A percentile compares a stretch with the other conserved stretches of the same genome.
Conservation (phyloP, 2,113 vertebrate genomes). For the Rhea americana region DNA sequence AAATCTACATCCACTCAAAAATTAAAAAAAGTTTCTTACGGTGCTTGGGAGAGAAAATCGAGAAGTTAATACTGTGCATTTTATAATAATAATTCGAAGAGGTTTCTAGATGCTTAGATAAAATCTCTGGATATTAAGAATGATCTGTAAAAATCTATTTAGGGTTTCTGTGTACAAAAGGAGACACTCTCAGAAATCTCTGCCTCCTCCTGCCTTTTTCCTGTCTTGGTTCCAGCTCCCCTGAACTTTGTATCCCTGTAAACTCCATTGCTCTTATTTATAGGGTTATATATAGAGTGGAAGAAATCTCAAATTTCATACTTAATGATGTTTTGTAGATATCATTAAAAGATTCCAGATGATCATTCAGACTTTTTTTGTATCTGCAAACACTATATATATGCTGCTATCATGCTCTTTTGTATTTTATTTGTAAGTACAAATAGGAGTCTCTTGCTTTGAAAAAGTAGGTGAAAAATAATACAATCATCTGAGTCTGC, state of each 20-base stretch:
- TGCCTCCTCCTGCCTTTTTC: background rate
- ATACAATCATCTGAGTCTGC: background rate
- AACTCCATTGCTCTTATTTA: background rate
- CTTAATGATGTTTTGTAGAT: background rate
- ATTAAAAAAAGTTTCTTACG: slow-evolving; percentile 9
- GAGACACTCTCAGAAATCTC: background rate
- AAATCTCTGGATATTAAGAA: background rate
- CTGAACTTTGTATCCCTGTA: background rate
- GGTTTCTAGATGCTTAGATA: background rate
- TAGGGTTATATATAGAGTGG: background rate
- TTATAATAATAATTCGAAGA: background rate
- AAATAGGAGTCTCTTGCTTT: background rate
- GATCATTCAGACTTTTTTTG: background rate
- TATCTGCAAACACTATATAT: background rate
- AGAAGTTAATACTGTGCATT: background rate
- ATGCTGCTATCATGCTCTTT: background rate
- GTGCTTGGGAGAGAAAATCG: background rate
- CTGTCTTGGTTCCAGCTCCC: background rate
- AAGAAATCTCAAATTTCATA: background rate
- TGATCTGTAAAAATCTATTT: background rate
- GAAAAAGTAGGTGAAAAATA: background rate
- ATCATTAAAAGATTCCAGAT: background rate
- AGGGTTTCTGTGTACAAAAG: background rate
- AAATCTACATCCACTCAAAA: background rate
- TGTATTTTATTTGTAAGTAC: background rate